A percentile compares a stretch with the other conserved stretches of the same genome.
Conservation (phyloP, 2,888 invertebrate species). For the Allolobophora icterica region DNA sequence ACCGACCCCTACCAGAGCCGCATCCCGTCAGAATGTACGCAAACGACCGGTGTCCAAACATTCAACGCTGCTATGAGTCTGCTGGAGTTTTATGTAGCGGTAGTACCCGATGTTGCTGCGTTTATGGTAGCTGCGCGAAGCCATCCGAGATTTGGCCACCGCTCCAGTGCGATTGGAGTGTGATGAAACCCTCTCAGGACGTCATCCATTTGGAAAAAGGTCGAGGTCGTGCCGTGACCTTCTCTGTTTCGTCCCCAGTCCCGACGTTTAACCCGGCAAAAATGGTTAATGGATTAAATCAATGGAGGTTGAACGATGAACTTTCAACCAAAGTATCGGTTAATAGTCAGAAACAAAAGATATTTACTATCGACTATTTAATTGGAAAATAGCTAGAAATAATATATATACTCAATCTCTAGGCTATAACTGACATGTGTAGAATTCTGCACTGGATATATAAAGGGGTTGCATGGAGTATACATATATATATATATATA, state of each 20-base stretch:
- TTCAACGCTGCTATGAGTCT: neutral
- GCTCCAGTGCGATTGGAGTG: neutral
- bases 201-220: neutral
- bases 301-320: neutral
- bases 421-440: neutral
- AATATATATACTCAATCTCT: neutral
- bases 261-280: neutral
- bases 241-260: neutral
- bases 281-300: constrained; percentile 2
- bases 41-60: neutral
- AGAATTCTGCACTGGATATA: neutral
- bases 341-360: neutral
- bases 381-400: neutral
- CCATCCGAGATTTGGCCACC: neutral
- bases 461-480: neutral
- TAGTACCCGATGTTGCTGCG: neutral
- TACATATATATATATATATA: too few relatives aligned
- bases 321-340: neutral
- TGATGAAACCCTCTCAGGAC: neutral
- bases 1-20: neutral
- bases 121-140: neutral
- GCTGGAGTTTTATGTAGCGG: neutral
- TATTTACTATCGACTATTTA: constrained; percentile 17
- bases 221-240: neutral
- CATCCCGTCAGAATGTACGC: neutral